Conservation (phyloP, 2,888 invertebrate species). For the Amphipoea lucens region DNA sequence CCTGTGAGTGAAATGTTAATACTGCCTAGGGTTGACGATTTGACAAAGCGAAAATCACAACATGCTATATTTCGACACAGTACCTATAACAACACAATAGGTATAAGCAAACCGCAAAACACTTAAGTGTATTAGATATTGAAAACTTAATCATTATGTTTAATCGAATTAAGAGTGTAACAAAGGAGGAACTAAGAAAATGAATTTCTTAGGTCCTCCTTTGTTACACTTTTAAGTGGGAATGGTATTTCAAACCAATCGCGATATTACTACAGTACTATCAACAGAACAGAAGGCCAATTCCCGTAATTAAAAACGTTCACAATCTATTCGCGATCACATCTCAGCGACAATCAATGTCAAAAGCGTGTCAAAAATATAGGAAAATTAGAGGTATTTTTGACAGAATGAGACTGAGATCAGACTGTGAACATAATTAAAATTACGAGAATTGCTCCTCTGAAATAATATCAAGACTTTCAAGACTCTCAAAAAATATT, state of each 20-base stretch:
- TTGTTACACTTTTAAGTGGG: not conserved
- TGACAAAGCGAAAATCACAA: slow-evolving; percentile 64
- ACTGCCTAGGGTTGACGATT: slow-evolving; percentile 73
- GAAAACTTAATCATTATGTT: not conserved
- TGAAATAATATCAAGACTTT: not conserved
- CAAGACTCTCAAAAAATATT: too few species aligned
- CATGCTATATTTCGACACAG: not conserved
- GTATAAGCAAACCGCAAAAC: not conserved
- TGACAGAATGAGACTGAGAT: too few species aligned
- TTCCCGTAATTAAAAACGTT: too few species aligned
- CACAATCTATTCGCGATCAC: too few species aligned
- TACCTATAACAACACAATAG: not conserved
- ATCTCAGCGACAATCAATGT: too few species aligned
- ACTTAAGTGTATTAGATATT: not conserved
- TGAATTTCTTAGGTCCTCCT: too few species aligned
- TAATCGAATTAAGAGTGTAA: not conserved
- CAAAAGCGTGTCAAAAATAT: too few species aligned
- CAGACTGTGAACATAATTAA: too few species aligned
- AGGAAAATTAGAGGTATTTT: too few species aligned
- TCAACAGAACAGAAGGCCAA: not conserved
- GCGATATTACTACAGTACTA: not conserved
- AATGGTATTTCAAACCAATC: not conserved
- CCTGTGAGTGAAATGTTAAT: slow-evolving; percentile 77
- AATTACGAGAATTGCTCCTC: too few species aligned
- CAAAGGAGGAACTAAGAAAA: not conserved